Evolutionary conservation across 1,140 invertebrate genomes (phyloP), one percentile per base, ranked within the genome.

Genomic region (Magallana gigas): DNA sequence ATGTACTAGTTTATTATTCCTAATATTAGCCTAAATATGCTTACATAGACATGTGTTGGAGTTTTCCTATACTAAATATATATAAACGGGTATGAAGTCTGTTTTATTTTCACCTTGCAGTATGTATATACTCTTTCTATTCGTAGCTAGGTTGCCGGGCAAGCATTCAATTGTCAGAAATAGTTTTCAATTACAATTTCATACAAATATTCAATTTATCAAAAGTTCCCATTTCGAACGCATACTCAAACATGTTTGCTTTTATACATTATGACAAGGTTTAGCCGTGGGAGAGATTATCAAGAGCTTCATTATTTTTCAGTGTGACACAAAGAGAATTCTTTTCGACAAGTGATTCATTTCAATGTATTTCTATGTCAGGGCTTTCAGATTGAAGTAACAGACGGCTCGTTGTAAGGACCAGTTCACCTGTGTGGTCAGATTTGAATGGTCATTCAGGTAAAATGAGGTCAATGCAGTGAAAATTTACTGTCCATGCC

Each of bases 181-280:
- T 62, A 16, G 60, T 62, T 62, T 11, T 62, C 9, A n/a, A 62
- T 14, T 12, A 62, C 60, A 62, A 48, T 76, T 76, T 76, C 48
- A 76, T 76, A 76, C 23, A 76, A 76, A 36, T 29, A 76, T 12
- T 36, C 68, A 18, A 76, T 76, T 76, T 29, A 76, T 76, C 68
- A 29, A 18, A 12, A 11, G 23, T 76, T 76, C 18, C 12, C 23
- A 76, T 18, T 76, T 76, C 36, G 68, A 5, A 23, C 23, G 29
- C 23, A 12, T 76, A 48, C 36, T 48, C 36, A 48, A 48, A 48
- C 36, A 4, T 48, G 36, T 48, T 48, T 48, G 36, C 36, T 48
- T 48, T 48, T 48, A 29, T 76, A 29, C 36, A 29, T 12, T 76
- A 12, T 76, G 68, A 36, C 68, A 76, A 9, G 68, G 9, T 76